Evolutionary conservation across 2,888 invertebrate species (phyloP), one percentile per base, ranked within the genome.

Genomic region (Sesia bembeciformis): DNA sequence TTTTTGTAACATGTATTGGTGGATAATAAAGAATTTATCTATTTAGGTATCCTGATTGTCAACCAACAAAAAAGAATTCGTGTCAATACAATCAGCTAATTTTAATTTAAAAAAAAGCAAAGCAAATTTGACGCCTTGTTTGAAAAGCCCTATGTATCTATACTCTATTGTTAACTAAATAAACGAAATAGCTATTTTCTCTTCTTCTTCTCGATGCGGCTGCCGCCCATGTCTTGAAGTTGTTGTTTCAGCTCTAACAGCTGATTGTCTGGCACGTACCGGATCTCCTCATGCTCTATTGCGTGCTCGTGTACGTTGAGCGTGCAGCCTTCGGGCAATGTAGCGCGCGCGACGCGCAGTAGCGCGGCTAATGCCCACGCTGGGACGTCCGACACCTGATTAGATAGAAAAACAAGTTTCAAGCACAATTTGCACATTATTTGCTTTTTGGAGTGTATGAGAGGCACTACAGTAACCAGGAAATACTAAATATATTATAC

Each of bases 221-320:
- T 84, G 42, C 91, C 92, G 49, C 91, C 91, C 82, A 96, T 89
- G 39, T 90, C 93, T 49, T 93, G 92, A 6, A 98, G 84, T 76
- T 96, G 93, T 49, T 92, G 86, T 76, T 96, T 94, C 3, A 97
- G 90, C 2, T 93, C 92, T 3, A 93, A 67, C 3, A 98, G 87
- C 72, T 96, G 94, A 65, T 92, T 93, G 80, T 98, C 97, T 2
- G 98, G 98, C 54, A 98, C 93, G 80, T 95, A 97, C 4, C 88
- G 78, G 3, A 92, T 83, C 68, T 95, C 93, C 55, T 95, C 94
- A 62, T 94, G 91, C 43, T 92, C 92, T 0, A 91, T 83, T 51
- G 91, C 84, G 67, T 94, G 95, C 59, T 93, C 91, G 54, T 93
- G 91, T 4, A 97, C 90, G 54, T 89, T 84, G 7, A 97, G 72